Base-by-base conservation (phyloP, 2,888 invertebrate species). In the Lasioglossum vierecki region DNA sequence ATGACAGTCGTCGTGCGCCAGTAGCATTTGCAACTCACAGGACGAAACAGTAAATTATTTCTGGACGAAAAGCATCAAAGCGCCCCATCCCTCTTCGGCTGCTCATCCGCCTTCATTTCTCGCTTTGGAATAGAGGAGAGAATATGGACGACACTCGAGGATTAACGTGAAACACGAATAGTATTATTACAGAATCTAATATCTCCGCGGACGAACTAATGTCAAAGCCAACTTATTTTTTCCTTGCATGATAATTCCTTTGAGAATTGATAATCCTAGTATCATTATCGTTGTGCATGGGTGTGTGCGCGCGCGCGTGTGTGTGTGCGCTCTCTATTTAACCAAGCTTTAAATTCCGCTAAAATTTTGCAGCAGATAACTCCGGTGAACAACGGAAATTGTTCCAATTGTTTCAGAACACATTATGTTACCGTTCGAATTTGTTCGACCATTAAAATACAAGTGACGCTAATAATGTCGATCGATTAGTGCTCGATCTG, bases 21-120 rank as follows among this genome's bases (percentile, higher is more conserved):
- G 9, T 68, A 66, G 73, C 83, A 88, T 89, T 89, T 89, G 83
- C 88, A 89, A 89, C 82, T 88, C 90, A 89, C 79, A 82, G 86
- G 82, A 83, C 77, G 86, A 80, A 84, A 86, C 89, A 86, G 84
- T 89, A 79, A 89, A 89, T 89, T 89, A 89, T 89, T 89, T 86
- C 89, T 86, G 73, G 75, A 77, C 84, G 57, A 68, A 46, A 74
- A 46, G 74, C 85, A 72, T 85, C 88, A 89, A 89, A 89, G 89
- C 68, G 11, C 39, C 68, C 9, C 22, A 6, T 18, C 68, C 22
- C 68, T 22, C 85, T 63, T 71, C 53, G 71, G 41, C 75, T 82
- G 85, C 63, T 79, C 75, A 71, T 77, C 79, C 81, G 18, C 66
- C 35, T 71, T 81, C 44, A 22, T 30, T 76, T 70, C 72, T 78